Evolutionary conservation across 2,113 vertebrate genomes (phyloP), one percentile per base, ranked within the genome.

Genomic region (Bothrops jararaca): DNA sequence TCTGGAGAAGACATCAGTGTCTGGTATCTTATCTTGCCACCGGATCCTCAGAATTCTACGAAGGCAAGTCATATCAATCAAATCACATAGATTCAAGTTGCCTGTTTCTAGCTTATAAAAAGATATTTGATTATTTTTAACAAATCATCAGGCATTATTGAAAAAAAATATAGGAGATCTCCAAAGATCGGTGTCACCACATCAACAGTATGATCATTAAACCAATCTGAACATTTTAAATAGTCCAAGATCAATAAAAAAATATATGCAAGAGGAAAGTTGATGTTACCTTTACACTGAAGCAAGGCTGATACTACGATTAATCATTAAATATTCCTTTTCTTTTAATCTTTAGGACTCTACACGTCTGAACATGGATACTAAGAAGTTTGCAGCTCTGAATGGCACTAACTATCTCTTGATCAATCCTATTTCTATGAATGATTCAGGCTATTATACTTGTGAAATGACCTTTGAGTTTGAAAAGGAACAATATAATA

Each of bases 401-500:
- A 90, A 91, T 3, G 95, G 92, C 23, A 97, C 94, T 0, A 11
- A 60, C 0, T 95, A 69, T 57, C 97, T 98, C 39, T 85, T 96
- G 12, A 94, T 99, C 91, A 93, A 93, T 6, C 95, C 96, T 0
- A 97, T 98, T n/a, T 95, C 92, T 1, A 64, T 20, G 8, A 93
- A 95, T 22, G 98, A 99, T 0, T 93, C 95, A 0, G 99, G 98
- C 20, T 96, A 97, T 53, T 99, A 99, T 95, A 98, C 95, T 91
- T 99, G 99, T 86, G 93, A 94, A 50, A 90, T 98, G 86, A 34
- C 20, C 0, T 98, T 98, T 92, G 87, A 86, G 2, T 95, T 98
- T 26, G 94, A 97, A 89, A 95, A 96, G 39, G 96, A 6, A 34
- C 90, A 0, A 0, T 98, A 98, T 85, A 98, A 97, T 42, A 94